phyloP scores from a whole-genome alignment of 1,140 invertebrate species.

The Octopus bimaculoides region DNA sequence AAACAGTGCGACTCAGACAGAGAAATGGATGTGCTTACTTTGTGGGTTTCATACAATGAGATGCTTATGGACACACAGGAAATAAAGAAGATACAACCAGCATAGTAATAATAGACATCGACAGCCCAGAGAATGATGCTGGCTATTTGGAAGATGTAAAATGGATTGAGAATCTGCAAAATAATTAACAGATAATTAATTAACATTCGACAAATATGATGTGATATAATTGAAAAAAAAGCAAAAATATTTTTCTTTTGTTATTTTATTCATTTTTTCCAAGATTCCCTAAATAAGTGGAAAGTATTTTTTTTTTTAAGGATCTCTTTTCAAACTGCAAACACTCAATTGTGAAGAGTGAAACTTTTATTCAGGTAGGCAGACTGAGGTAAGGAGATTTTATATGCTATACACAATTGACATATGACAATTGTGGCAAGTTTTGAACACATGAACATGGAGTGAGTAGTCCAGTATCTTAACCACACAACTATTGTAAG shows the following conservation, averaged over 20 bases:
- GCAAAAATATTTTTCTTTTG: background rate
- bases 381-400: too few relatives aligned
- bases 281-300: too few relatives aligned
- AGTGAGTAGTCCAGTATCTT: too few relatives aligned
- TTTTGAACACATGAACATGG: too few relatives aligned
- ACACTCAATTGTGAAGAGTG: too few relatives aligned
- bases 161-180: conserved; percentile 77
- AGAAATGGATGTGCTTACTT: conserved; percentile 34
- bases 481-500: too few relatives aligned
- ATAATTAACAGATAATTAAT: background rate
- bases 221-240: background rate
- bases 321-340: too few relatives aligned
- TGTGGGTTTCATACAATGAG: conserved; percentile 59
- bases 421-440: too few relatives aligned
- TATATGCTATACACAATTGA: too few relatives aligned
- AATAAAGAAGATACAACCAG: conserved; percentile 64
- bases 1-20: background rate
- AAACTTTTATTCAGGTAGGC: too few relatives aligned
- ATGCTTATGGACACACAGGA: conserved; percentile 60
- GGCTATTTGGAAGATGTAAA: conserved; percentile 73
- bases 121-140: conserved; percentile 63
- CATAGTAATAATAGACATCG: conserved; percentile 65
- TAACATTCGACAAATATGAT: background rate
- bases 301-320: too few relatives aligned
- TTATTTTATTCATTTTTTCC: background rate